A percentile compares a stretch with the other conserved stretches of the same genome.
Evolutionary conservation across 2,888 invertebrate genomes (phyloP).

Genomic region (Dione juno): DNA sequence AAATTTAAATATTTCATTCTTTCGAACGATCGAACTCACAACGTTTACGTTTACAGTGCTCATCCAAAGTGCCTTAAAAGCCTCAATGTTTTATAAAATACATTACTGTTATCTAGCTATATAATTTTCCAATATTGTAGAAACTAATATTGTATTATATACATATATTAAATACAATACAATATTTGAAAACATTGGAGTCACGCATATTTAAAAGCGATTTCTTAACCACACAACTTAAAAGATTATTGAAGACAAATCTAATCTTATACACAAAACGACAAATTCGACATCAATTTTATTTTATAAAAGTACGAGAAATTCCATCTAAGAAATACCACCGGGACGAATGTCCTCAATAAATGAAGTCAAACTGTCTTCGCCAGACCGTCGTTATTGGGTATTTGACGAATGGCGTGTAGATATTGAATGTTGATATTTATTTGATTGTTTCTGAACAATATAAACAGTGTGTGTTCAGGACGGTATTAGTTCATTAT

Average conservation of each 20-base stretch:
- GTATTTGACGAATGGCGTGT: conserved; percentile 18
- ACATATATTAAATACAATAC: too few species aligned
- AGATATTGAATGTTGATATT: conserved; percentile 4
- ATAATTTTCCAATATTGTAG: too few species aligned
- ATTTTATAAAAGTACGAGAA: conserved; percentile 8
- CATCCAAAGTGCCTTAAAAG: too few species aligned
- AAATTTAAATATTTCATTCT: too few species aligned
- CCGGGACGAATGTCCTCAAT: conserved; percentile 23
- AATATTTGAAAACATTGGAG: too few species aligned
- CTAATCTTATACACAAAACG: conserved; percentile 1
- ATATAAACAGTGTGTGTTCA: conserved; percentile 14
- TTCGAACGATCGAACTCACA: too few species aligned
- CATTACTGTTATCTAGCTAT: too few species aligned
- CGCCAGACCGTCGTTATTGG: conserved; percentile 35
- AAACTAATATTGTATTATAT: too few species aligned
- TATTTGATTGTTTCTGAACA: conserved; percentile 8
- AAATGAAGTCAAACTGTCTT: conserved; percentile 31
- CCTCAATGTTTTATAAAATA: too few species aligned
- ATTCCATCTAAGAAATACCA: conserved; percentile 13
- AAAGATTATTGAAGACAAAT: neutral
- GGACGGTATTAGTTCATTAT: neutral
- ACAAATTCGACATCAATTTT: conserved; percentile 3
- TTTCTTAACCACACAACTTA: neutral
- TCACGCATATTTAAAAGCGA: neutral
- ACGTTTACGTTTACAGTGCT: too few species aligned